Conservation (phyloP, 2,888 invertebrate genomes). For the Heliconius hortense region DNA sequence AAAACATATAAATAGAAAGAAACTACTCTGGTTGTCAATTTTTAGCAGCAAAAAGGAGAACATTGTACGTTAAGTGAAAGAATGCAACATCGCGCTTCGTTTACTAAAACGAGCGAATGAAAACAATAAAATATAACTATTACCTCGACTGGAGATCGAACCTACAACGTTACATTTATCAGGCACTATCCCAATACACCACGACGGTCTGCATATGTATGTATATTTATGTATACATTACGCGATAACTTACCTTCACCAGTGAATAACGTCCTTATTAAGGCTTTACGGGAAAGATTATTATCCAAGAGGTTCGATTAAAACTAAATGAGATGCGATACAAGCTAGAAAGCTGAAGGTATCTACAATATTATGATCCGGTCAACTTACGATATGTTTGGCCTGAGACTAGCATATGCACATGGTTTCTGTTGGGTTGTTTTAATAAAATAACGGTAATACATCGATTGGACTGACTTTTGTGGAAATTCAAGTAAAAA, state of each 20-base stretch:
- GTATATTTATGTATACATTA: conserved; percentile 23
- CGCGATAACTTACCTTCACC: conserved; percentile 29
- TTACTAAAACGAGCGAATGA: neutral
- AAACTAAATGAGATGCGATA: conserved; percentile 53
- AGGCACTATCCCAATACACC: neutral
- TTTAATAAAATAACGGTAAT: too few relatives aligned
- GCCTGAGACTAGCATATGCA: conserved; percentile 17
- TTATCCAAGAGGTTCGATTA: conserved; percentile 49
- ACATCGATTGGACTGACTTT: neutral
- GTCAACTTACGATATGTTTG: conserved; percentile 46
- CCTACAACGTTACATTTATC: neutral
- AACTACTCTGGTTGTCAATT: too few relatives aligned
- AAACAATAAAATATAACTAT: neutral
- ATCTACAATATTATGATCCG: conserved; percentile 47
- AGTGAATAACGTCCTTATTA: conserved; percentile 42
- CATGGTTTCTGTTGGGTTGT: neutral
- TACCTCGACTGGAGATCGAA: neutral
- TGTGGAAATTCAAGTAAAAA: too few relatives aligned
- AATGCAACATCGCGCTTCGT: neutral
- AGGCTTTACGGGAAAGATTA: conserved; percentile 44
- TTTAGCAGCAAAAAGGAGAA: too few relatives aligned
- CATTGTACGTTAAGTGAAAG: neutral
- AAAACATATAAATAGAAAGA: too few relatives aligned
- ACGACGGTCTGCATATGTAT: neutral
- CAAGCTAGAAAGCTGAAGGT: conserved; percentile 48